Evolutionary conservation across 2,797 vertebrate genomes (phyloP).

Genomic region (Crenuchus spilurus): DNA sequence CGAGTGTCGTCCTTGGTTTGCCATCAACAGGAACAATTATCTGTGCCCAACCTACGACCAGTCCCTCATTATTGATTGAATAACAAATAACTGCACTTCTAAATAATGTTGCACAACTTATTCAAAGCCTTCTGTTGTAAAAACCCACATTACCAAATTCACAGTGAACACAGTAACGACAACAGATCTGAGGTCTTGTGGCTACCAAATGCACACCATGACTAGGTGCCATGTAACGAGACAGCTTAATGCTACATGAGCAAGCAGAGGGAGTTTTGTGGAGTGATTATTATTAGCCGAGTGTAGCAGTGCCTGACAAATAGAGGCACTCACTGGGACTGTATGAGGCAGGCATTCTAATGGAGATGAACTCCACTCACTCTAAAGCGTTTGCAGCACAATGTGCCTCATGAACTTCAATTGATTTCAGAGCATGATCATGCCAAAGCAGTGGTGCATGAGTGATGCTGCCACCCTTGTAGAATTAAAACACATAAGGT

Average conservation of each 20-base stretch:
- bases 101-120: too few relatives aligned
- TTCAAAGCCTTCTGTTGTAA: too few relatives aligned
- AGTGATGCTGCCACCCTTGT: slow-evolving; percentile 1
- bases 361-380: slow-evolving; percentile 46
- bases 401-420: background rate
- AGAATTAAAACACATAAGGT: background rate
- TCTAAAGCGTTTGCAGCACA: background rate
- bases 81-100: too few relatives aligned
- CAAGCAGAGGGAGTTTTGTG: slow-evolving; percentile 54
- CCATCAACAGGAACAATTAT: too few relatives aligned
- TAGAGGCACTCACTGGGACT: slow-evolving; percentile 60
- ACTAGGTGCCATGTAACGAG: slow-evolving; percentile 20
- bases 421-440: background rate
- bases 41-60: too few relatives aligned
- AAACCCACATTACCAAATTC: too few relatives aligned
- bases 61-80: too few relatives aligned
- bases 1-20: too few relatives aligned
- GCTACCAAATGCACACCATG: background rate
- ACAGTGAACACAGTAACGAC: background rate
- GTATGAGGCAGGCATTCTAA: slow-evolving; percentile 65
- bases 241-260: slow-evolving; percentile 54
- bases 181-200: too few relatives aligned
- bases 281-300: slow-evolving; percentile 64
- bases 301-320: slow-evolving; percentile 66
- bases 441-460: background rate